Evolutionary conservation across 2,113 vertebrate genomes (phyloP).

Genomic region (Neogobius melanostomus): DNA sequence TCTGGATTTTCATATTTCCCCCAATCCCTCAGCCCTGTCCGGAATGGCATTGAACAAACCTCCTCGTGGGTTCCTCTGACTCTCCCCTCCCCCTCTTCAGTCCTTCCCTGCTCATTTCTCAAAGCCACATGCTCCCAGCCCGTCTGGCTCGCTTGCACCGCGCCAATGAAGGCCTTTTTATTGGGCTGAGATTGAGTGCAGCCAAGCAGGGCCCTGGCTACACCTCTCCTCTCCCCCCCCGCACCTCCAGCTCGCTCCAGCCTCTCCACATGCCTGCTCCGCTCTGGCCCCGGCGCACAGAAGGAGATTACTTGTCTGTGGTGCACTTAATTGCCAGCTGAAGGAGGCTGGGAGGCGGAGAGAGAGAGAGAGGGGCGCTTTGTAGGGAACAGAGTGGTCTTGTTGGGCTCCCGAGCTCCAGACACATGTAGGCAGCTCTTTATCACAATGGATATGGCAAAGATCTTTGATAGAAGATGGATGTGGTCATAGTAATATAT

Average conservation of each 20-base stretch:
- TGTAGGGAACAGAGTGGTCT: conserved; percentile 62
- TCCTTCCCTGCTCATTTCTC: conserved; percentile 60
- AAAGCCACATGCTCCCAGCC: conserved; percentile 76
- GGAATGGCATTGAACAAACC: not conserved
- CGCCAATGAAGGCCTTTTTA: conserved; percentile 82
- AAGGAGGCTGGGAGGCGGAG: conserved; percentile 50
- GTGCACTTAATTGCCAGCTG: conserved; percentile 78
- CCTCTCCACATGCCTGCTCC: conserved; percentile 72
- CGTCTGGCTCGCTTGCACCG: conserved; percentile 75
- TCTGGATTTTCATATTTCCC: too few species aligned
- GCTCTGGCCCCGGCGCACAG: conserved; percentile 70
- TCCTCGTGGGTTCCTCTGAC: conserved; percentile 3
- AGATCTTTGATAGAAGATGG: too few species aligned
- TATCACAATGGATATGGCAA: too few species aligned
- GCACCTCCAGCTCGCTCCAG: conserved; percentile 47
- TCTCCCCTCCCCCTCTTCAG: conserved; percentile 34
- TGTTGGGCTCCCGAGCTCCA: conserved; percentile 43
- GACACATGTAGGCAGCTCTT: too few species aligned
- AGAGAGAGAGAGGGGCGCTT: conserved; percentile 42
- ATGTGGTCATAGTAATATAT: too few species aligned
- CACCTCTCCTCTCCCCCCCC: conserved; percentile 15
- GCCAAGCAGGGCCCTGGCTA: conserved; percentile 75
- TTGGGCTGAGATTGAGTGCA: conserved; percentile 83
- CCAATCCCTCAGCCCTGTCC: too few species aligned
- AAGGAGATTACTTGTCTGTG: conserved; percentile 82